Evolutionary conservation across 2,888 invertebrate species (phyloP).

Genomic region (Capitulum mitella): DNA sequence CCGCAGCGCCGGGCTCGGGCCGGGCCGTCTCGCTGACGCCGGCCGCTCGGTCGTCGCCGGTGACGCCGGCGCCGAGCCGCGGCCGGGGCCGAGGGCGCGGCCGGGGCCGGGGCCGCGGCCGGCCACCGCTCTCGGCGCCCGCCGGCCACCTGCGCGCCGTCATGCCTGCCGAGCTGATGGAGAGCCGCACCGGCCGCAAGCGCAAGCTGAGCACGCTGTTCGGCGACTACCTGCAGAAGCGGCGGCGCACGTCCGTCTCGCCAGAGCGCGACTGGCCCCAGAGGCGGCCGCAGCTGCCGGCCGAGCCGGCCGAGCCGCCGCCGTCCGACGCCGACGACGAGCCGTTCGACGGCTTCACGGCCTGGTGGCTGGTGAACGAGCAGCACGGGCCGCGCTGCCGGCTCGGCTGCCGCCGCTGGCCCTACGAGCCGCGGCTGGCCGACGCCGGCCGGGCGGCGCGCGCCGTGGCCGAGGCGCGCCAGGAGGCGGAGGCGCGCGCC

Average conservation of each 20-base stretch:
- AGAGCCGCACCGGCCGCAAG: constrained; percentile 3
- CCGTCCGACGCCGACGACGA: background rate
- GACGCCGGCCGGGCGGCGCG: background rate
- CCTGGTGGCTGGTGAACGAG: constrained; percentile 22
- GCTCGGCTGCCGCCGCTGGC: background rate
- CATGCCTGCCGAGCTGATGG: background rate
- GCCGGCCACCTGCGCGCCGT: background rate
- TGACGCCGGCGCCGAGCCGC: background rate
- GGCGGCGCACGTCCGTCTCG: background rate
- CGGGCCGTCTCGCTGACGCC: background rate
- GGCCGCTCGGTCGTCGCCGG: no score
- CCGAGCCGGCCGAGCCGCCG: background rate
- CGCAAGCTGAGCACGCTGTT: background rate
- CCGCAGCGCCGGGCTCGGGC: background rate
- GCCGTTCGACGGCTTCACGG: background rate
- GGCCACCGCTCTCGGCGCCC: background rate
- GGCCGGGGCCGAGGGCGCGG: background rate
- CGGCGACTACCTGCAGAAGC: constrained; percentile 14
- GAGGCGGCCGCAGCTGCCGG: background rate
- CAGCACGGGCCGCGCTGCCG: background rate
- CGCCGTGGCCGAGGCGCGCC: background rate
- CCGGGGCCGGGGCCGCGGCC: background rate
- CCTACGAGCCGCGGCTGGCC: background rate
- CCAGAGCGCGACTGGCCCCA: background rate
- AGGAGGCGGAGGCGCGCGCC: background rate